Base-by-base conservation (phyloP, 2,797 vertebrate species). In the Chrysocyon brachyurus region DNA sequence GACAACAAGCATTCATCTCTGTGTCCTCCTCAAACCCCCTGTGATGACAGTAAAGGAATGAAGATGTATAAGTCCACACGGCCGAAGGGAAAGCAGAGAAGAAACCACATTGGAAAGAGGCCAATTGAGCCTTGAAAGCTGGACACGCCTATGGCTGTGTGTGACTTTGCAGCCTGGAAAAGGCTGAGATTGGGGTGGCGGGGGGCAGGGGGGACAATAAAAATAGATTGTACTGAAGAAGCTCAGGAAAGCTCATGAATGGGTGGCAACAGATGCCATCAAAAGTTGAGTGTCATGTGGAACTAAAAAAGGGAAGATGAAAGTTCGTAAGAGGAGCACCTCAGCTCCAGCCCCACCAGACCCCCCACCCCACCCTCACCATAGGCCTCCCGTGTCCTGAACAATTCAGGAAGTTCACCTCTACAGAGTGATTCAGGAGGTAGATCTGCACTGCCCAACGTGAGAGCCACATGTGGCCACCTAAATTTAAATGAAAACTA, bases 351-450 rank as follows among this genome's bases (percentile, higher is more conserved):
- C 26, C 66, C 57, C 6, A 14, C 16, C 64, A 66, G 31, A 31
- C 26, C n/a, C 1, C 22, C 2, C 16, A 5, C 6, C 24, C 4
- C 10, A 0, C 14, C 46, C 26, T 28, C 75, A 52, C 24, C 15
- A 2, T 0, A 4, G 49, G 49, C 49, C 85, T 24, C 28, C 56
- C n/a, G 3, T 24, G 4, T 15, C 28, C 73, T 16, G 64, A 4
- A 63, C 56, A 24, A 54, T 1, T 5, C 0, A 24, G 7, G 22
- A 52, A 21, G 6, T 82, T 56, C 52, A 11, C 33, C 40, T n/a
- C 63, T 24, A 12, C 9, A 57, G 33, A 7, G 33, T 24, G 28
- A 63, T 22, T n/a, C 68, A 56, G 68, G 57, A 82, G n/a, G n/a
- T 3, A 17, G 54, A 77, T 8, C 61, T 33, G 33, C 33, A 33